phyloP scores from a whole-genome alignment of 2,888 invertebrate species.

The Monopis laevigella region DNA sequence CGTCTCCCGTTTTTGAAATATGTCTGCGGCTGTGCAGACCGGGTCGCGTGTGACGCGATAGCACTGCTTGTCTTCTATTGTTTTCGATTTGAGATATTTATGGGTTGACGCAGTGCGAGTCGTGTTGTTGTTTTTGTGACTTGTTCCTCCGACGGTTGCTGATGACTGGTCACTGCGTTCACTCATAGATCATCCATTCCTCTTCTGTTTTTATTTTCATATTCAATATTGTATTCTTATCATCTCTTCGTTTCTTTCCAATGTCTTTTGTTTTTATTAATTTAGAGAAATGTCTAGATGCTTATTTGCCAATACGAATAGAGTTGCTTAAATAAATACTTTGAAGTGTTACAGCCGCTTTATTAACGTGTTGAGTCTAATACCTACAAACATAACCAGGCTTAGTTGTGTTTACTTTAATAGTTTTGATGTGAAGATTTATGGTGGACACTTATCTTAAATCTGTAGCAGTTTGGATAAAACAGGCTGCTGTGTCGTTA shows the following conservation, averaged over 20 bases:
- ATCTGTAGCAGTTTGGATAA: conserved; percentile 12
- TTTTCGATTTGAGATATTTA: conserved; percentile 66
- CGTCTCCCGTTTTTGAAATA: conserved; percentile 56
- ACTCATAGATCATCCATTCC: conserved; percentile 44
- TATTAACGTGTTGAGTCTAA: no score
- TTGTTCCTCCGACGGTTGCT: conserved; percentile 16
- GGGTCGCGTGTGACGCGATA: conserved; percentile 53
- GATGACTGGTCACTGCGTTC: conserved; percentile 43
- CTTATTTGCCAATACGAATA: no score
- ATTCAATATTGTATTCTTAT: no score
- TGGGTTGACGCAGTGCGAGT: conserved; percentile 47
- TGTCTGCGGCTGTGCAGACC: conserved; percentile 38
- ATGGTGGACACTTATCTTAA: conserved; percentile 10
- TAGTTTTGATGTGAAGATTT: conserved; percentile 11
- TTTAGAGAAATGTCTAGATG: no score
- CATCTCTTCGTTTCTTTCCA: no score
- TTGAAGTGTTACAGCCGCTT: no score
- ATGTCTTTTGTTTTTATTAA: no score
- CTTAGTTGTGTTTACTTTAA: conserved; percentile 11
- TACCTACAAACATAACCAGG: no score
- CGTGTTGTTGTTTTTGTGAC: conserved; percentile 24
- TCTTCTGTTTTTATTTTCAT: conserved; percentile 16
- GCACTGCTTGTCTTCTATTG: conserved; percentile 58
- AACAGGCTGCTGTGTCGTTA: conserved; percentile 18
- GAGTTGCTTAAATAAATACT: no score